Base-by-base conservation (phyloP, 1,140 invertebrate species). In the Cardiocondyla obscurior region DNA sequence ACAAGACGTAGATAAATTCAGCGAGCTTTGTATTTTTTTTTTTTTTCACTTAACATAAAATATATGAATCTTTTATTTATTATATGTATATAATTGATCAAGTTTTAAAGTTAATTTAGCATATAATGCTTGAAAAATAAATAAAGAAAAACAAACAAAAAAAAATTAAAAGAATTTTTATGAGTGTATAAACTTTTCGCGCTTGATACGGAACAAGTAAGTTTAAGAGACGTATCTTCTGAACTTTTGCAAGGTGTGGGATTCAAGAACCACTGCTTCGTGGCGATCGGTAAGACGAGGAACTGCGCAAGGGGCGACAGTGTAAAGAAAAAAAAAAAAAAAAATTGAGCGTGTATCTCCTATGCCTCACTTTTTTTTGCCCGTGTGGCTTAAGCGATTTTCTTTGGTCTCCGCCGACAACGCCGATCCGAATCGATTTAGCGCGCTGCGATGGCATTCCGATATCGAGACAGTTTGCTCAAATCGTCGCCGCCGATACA, bases 361-460 rank as follows among this genome's bases (percentile, higher is more conserved):
- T 36, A 46, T 77, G 33, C 44, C 60, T 67, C 46, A 46, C 16
- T 79, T 69, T 79, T 79, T 79, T 33, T 46, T n/a, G n/a, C 16
- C 28, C 19, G 60, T 51, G 44, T 60, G 74, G 46, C 74, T 79
- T 69, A 69, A 79, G 46, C 74, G 36, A 79, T 79, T 79, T 69
- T 69, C 74, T 79, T 79, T 79, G 74, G 74, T 69, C 74, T 67
- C 69, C 74, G 74, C 74, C 74, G 74, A 79, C 74, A 53, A 79
- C 74, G 74, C 46, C 46, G 16, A 19, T 67, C 74, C 74, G 53
- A 69, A 79, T 79, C 74, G 74, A 79, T 79, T 79, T 55, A 69
- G 16, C 62, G 74, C 39, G 19, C 53, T 46, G 74, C 60, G 62
- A 79, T 67, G 62, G n/a, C 62, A 60, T 22, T 33, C 73, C 74